Conservation (phyloP, 1,140 invertebrate species). For the Catajapyx aquilonaris region DNA sequence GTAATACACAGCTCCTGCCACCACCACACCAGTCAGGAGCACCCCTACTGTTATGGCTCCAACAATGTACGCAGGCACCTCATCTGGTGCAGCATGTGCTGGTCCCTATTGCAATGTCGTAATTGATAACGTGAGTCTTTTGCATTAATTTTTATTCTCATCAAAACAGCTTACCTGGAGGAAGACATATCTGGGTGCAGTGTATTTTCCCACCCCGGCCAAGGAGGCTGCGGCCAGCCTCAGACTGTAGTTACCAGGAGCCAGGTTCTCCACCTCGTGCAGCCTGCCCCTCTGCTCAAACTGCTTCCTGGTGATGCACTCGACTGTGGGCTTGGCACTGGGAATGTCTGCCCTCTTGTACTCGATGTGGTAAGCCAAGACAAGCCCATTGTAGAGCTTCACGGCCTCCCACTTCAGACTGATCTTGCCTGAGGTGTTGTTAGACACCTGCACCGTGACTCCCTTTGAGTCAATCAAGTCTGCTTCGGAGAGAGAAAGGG, state of each 20-base stretch:
- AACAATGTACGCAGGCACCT: too few relatives aligned
- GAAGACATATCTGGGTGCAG: constrained; percentile 34
- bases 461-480: constrained; percentile 8
- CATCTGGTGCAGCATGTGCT: too few relatives aligned
- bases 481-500: too few relatives aligned
- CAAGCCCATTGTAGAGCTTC: constrained; percentile 24
- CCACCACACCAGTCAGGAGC: too few relatives aligned
- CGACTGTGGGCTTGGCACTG: constrained; percentile 18
- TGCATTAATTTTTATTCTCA: too few relatives aligned
- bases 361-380: constrained; percentile 24
- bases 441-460: constrained; percentile 7
- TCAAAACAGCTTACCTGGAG: constrained; percentile 37
- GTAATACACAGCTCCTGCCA: too few relatives aligned
- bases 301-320: constrained; percentile 32
- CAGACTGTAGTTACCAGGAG: constrained; percentile 65
- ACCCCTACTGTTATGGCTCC: too few relatives aligned
- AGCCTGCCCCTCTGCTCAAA: constrained; percentile 20
- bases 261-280: constrained; percentile 26
- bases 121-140: too few relatives aligned
- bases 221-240: constrained; percentile 52
- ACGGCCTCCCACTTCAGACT: constrained; percentile 25
- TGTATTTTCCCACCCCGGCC: constrained; percentile 47
- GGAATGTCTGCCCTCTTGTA: constrained; percentile 13
- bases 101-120: too few relatives aligned
- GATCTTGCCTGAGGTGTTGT: constrained; percentile 16